Conservation (phyloP, 2,797 vertebrate species). For the Anguilla anguilla region DNA sequence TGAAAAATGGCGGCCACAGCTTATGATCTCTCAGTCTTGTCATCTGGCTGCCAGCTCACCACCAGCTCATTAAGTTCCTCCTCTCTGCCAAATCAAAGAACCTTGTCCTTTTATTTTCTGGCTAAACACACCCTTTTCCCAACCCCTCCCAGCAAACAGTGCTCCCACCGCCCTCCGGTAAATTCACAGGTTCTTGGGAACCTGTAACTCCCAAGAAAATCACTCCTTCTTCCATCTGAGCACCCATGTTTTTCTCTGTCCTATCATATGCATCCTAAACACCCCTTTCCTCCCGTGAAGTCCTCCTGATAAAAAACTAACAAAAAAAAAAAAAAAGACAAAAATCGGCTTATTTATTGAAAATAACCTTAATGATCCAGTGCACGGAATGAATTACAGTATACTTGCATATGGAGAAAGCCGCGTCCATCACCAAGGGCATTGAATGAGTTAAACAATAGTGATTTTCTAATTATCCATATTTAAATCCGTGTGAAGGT, state of each 20-base stretch:
- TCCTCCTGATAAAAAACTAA: too few species aligned
- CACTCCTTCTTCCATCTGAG: background rate
- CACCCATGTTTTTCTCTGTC: background rate
- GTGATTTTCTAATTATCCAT: constrained; percentile 5
- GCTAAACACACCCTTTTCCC: constrained; percentile 7
- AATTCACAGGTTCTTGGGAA: background rate
- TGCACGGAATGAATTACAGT: background rate
- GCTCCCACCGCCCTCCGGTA: background rate
- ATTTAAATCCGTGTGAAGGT: constrained; percentile 40
- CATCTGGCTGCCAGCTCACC: background rate
- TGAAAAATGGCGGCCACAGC: background rate
- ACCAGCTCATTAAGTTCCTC: background rate
- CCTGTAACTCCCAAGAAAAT: too few species aligned
- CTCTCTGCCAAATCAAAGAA: background rate
- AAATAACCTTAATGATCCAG: background rate
- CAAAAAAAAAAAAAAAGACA: too few species aligned
- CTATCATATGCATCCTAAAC: background rate
- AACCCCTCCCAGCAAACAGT: background rate
- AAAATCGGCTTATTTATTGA: background rate
- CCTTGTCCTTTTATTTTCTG: constrained; percentile 17
- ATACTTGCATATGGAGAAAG: background rate
- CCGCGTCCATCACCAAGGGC: background rate
- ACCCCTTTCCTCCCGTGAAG: too few species aligned
- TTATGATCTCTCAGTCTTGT: background rate
- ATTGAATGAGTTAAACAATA: constrained; percentile 11